Evolutionary conservation across 2,797 vertebrate genomes (phyloP).

Genomic region (Scyliorhinus canicula): DNA sequence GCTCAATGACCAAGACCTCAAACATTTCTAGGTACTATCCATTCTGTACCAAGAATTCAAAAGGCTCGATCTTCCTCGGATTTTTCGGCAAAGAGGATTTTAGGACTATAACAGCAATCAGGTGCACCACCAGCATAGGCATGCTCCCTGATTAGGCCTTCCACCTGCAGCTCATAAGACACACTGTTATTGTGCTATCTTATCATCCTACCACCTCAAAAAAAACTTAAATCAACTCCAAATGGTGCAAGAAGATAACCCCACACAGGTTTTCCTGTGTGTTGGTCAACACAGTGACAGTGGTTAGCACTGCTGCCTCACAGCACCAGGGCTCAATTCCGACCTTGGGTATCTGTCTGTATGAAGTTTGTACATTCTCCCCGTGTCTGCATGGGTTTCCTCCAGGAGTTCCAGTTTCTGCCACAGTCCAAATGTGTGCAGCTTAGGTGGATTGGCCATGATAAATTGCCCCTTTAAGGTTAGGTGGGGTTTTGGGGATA

Average conservation of each 20-base stretch:
- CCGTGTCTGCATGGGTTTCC: no score
- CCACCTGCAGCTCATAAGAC: neutral
- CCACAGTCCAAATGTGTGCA: no score
- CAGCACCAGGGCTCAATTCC: no score
- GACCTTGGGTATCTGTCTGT: no score
- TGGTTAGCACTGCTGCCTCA: no score
- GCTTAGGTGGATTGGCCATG: no score
- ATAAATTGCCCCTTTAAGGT: no score
- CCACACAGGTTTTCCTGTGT: neutral
- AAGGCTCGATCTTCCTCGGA: neutral
- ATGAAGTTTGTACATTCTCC: no score
- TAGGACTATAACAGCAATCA: neutral
- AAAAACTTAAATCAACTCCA: neutral
- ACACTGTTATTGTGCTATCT: neutral
- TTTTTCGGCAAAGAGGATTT: neutral
- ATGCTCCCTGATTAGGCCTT: neutral
- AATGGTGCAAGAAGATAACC: neutral
- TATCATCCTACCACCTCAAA: neutral
- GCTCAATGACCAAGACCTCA: neutral
- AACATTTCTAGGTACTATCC: neutral
- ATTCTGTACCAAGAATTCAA: neutral
- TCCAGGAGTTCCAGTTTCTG: no score
- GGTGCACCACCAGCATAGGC: neutral
- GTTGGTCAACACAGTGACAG: no score
- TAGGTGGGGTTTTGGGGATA: no score